These are phyloP conservation scores for Emesis furor DNA, from an alignment of 2,888 invertebrate species.

Conservation along the genomic window DNA sequence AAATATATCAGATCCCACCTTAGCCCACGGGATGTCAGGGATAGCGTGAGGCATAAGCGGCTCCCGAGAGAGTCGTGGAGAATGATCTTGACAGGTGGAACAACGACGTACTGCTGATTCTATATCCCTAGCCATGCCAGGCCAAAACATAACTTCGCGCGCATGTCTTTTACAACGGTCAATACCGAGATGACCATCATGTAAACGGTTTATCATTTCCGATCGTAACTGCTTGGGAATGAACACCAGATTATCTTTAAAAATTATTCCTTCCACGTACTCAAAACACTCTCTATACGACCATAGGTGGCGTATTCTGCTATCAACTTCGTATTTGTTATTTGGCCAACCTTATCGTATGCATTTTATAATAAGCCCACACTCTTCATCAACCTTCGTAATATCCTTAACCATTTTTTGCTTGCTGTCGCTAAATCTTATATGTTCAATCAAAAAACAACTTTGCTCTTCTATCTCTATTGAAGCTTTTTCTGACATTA, in stretches of 20 bases:
- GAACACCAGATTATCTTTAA: too few species aligned
- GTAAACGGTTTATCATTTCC: slow-evolving; percentile 70
- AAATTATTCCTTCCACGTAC: too few species aligned
- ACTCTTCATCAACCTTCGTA: too few species aligned
- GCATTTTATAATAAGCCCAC: too few species aligned
- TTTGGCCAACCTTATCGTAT: too few species aligned
- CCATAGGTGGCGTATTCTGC: too few species aligned
- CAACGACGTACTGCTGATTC: slow-evolving; percentile 69
- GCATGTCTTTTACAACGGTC: slow-evolving; percentile 75
- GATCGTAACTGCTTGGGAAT: slow-evolving; percentile 65
- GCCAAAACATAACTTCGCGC: slow-evolving; percentile 76
- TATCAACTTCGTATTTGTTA: too few species aligned
- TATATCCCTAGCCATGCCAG: slow-evolving; percentile 70
- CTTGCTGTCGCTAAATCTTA: slow-evolving; percentile 54
- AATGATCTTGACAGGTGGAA: slow-evolving; percentile 52
- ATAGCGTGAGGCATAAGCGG: slow-evolving; percentile 55
- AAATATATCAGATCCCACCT: slow-evolving; percentile 68
- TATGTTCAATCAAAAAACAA: slow-evolving; percentile 57
- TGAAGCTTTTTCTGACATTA: slow-evolving; percentile 49
- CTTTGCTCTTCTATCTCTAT: slow-evolving; percentile 53
- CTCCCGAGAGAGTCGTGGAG: slow-evolving; percentile 53
- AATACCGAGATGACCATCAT: slow-evolving; percentile 76
- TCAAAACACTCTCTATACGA: too few species aligned
- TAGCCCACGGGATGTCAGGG: slow-evolving; percentile 59
- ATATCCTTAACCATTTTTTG: slow-evolving; percentile 5